Percentiles rank a stretch among this genome's conserved stretches.
Evolutionary conservation across 1,140 invertebrate species (phyloP).

Genomic region (Nomia melanderi): DNA sequence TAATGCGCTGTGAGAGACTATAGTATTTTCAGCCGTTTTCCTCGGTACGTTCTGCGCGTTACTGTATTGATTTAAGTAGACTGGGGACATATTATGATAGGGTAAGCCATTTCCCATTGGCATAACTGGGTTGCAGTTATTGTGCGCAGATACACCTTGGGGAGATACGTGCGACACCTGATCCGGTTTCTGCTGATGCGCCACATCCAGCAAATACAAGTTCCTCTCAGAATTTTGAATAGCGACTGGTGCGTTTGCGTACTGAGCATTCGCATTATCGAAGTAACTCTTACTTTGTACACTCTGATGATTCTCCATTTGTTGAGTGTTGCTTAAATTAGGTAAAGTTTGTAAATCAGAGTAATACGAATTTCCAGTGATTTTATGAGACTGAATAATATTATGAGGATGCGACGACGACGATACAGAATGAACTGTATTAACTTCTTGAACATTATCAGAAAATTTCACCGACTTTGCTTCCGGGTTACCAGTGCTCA

Average conservation of each 20-base stretch:
- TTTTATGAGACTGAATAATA: neutral
- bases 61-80: constrained; percentile 40
- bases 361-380: constrained; percentile 12
- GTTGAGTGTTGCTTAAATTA: constrained; percentile 14
- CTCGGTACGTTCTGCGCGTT: constrained; percentile 24
- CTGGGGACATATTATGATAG: constrained; percentile 12
- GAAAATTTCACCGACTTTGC: constrained; percentile 37
- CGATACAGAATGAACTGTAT: neutral
- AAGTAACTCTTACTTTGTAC: constrained; percentile 39
- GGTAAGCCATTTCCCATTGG: constrained; percentile 6
- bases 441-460: constrained; percentile 29
- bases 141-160: neutral
- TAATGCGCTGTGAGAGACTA: constrained; percentile 14
- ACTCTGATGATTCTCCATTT: constrained; percentile 24
- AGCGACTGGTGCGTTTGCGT: neutral
- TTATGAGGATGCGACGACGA: constrained; percentile 16
- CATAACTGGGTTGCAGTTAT: neutral
- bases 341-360: constrained; percentile 6
- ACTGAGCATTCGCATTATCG: constrained; percentile 26
- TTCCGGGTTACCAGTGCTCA: constrained; percentile 19
- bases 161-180: constrained; percentile 10
- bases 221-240: constrained; percentile 20
- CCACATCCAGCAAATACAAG: constrained; percentile 16
- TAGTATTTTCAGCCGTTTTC: constrained; percentile 12
- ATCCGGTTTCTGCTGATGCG: constrained; percentile 19